Evolutionary conservation across 2,888 invertebrate species (phyloP).

Genomic region (Boloria selene): DNA sequence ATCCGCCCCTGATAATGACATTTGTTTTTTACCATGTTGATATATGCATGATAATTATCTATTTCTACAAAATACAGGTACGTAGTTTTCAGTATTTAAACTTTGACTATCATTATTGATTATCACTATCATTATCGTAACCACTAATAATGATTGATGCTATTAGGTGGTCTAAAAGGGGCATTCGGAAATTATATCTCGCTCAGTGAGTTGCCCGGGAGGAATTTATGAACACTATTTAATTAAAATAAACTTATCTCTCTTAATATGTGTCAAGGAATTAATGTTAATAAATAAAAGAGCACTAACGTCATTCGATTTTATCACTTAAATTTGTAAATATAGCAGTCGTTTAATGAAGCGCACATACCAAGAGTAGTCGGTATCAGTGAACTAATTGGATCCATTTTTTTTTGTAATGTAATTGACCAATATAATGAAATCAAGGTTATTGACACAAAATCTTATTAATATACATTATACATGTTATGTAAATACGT

Average conservation of each 20-base stretch:
- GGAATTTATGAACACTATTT: background rate
- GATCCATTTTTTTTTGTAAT: background rate
- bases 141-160: background rate
- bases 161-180: constrained; percentile 6
- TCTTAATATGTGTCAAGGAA: constrained; percentile 16
- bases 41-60: no score
- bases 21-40: no score
- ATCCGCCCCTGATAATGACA: no score
- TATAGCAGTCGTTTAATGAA: background rate
- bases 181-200: background rate
- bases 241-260: constrained; percentile 12
- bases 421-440: no score
- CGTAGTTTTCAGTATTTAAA: no score
- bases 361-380: background rate
- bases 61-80: no score
- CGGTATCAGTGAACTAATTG: background rate
- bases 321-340: constrained; percentile 9
- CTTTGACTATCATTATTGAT: no score
- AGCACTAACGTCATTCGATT: constrained; percentile 12
- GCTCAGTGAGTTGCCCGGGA: background rate
- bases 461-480: no score
- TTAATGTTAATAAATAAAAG: background rate
- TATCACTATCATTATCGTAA: no score
- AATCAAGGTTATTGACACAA: no score
- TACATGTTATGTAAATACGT: no score